A percentile compares a stretch with the other conserved stretches of the same genome.
Evolutionary conservation across 2,797 vertebrate genomes (phyloP).

Genomic region (Manis crassicaudata): DNA sequence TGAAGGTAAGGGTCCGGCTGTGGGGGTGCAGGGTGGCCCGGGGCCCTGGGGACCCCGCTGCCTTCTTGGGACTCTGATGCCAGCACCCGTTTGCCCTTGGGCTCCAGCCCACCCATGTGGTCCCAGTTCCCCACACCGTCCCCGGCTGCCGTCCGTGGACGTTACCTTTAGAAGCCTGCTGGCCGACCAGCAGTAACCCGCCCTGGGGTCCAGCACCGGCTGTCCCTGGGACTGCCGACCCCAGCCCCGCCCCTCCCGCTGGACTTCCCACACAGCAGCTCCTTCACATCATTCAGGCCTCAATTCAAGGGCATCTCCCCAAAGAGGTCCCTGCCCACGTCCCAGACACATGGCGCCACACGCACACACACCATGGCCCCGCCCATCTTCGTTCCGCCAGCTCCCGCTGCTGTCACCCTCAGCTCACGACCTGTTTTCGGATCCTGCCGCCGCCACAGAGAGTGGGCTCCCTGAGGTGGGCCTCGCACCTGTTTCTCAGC

Average conservation of each 20-base stretch:
- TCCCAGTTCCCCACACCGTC: background rate
- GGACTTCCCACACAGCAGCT: background rate
- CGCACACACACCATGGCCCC: background rate
- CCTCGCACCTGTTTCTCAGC: background rate
- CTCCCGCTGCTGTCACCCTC: background rate
- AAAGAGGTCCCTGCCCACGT: background rate
- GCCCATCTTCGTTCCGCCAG: background rate
- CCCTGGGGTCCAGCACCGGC: background rate
- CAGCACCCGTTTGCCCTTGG: rapidly evolving
- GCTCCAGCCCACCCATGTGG: background rate
- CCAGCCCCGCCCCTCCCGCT: background rate
- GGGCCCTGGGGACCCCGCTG: too few species aligned
- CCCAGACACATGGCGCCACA: too few species aligned
- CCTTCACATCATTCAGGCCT: background rate
- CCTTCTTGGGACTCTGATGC: background rate
- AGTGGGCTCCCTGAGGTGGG: too few species aligned
- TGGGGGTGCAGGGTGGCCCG: too few species aligned
- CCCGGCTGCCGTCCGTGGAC: rapidly evolving
- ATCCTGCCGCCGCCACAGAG: rapidly evolving
- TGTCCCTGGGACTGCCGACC: background rate
- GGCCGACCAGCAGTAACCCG: rapidly evolving
- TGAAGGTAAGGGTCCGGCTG: rapidly evolving
- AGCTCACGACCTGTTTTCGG: background rate
- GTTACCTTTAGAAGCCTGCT: rapidly evolving
- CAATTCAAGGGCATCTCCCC: background rate